phyloP scores from a whole-genome alignment of 1,140 invertebrate species.

The Ephestia elutella region DNA sequence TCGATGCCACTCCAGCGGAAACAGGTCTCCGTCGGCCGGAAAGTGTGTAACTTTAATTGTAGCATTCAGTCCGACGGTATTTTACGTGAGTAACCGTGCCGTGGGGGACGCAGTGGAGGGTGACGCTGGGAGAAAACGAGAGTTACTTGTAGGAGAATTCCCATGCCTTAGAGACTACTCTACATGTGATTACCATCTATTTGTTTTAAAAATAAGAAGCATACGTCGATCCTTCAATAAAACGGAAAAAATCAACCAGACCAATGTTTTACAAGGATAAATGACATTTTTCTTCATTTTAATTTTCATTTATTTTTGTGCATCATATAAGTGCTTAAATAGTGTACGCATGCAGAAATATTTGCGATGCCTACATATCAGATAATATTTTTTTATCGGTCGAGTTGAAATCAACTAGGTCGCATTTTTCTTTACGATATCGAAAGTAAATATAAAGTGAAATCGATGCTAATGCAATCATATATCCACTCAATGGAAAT shows the following conservation, averaged over 20 bases:
- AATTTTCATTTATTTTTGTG: too few species aligned
- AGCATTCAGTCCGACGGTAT: slow-evolving; percentile 27
- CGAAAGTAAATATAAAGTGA: neutral
- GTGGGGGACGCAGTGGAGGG: slow-evolving; percentile 46
- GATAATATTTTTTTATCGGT: neutral
- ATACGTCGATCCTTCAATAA: too few species aligned
- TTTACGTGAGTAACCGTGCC: slow-evolving; percentile 26
- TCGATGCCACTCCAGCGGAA: slow-evolving; percentile 39
- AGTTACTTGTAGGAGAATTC: slow-evolving; percentile 26
- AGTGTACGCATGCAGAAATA: neutral
- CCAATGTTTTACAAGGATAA: too few species aligned
- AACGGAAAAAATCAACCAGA: too few species aligned
- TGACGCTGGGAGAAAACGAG: slow-evolving; percentile 52
- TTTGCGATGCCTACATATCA: neutral
- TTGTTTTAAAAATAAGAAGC: too few species aligned
- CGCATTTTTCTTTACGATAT: neutral
- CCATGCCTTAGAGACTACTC: neutral
- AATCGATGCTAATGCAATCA: too few species aligned
- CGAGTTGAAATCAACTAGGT: neutral
- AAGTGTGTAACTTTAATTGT: slow-evolving; percentile 39
- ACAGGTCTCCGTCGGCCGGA: slow-evolving; percentile 32
- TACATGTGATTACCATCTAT: neutral
- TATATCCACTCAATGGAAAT: too few species aligned
- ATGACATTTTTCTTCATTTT: too few species aligned
- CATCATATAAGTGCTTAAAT: too few species aligned